Conservation (phyloP, 2,113 vertebrate species). For the Motacilla tschutschensis region DNA sequence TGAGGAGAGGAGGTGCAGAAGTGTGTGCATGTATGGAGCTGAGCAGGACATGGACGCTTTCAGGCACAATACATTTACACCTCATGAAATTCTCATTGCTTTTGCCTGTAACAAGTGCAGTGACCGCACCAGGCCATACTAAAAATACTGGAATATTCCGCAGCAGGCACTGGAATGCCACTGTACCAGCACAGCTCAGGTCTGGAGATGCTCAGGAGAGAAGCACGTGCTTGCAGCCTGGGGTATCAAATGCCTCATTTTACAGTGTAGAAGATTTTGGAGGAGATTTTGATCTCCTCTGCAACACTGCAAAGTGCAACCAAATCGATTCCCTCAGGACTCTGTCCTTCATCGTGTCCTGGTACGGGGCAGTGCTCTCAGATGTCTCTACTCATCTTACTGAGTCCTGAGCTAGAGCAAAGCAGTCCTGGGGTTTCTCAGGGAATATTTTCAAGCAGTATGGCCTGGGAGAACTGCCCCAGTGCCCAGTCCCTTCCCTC, state of each 20-base stretch:
- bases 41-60: background rate
- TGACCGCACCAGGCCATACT: background rate
- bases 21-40: fast-evolving
- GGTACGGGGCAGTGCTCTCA: fast-evolving
- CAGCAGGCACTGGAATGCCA: fast-evolving
- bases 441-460: background rate
- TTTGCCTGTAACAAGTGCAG: slow-evolving; percentile 9
- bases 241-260: background rate
- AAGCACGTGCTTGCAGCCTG: fast-evolving
- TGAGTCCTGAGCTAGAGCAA: background rate
- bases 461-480: fast-evolving
- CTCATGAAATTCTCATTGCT: slow-evolving; percentile 53
- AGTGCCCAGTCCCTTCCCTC: background rate
- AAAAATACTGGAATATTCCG: background rate
- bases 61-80: slow-evolving; percentile 42
- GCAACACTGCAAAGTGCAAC: background rate
- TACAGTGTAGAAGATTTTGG: background rate
- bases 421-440: background rate
- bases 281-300: background rate
- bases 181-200: background rate
- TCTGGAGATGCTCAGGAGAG: fast-evolving
- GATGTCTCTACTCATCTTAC: background rate
- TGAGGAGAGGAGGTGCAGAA: background rate
- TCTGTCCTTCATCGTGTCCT: background rate
- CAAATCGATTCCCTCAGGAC: background rate